These are phyloP conservation scores for Malthinus seriepunctatus DNA, from an alignment of 2,888 invertebrate genomes.

Conservation along the genomic window DNA sequence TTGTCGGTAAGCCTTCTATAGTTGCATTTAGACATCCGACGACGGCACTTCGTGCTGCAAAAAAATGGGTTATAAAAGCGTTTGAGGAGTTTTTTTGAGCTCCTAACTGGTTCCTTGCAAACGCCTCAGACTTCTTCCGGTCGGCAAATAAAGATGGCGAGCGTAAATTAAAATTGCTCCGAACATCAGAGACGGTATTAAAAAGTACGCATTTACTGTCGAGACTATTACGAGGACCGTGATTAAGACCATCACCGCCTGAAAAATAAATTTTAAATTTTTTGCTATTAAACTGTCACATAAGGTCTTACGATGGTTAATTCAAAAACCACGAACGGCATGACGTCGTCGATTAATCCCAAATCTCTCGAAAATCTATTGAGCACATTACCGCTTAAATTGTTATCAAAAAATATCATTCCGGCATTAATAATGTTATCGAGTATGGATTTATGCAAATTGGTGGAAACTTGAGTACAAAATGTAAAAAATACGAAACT, in stretches of 20 bases:
- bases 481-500: slow-evolving; percentile 38
- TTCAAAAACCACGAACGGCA: slow-evolving; percentile 33
- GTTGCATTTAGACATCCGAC: slow-evolving; percentile 49
- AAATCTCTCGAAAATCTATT: slow-evolving; percentile 40
- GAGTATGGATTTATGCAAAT: slow-evolving; percentile 33
- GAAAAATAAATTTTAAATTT: not conserved
- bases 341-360: slow-evolving; percentile 34
- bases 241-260: not conserved
- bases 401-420: slow-evolving; percentile 35
- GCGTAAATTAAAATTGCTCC: slow-evolving; percentile 64
- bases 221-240: not conserved
- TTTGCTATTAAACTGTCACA: not conserved
- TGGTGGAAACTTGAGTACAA: slow-evolving; percentile 37
- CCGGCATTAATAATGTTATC: slow-evolving; percentile 32
- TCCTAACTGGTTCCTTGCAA: slow-evolving; percentile 68
- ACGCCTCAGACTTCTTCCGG: slow-evolving; percentile 73
- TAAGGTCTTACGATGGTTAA: slow-evolving; percentile 25
- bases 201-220: slow-evolving; percentile 66
- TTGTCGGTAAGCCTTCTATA: slow-evolving; percentile 48
- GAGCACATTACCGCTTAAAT: slow-evolving; percentile 37
- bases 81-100: not conserved
- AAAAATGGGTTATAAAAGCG: no score
- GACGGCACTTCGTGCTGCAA: slow-evolving; percentile 50
- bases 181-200: slow-evolving; percentile 67
- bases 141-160: slow-evolving; percentile 67